Evolutionary conservation across 2,888 invertebrate genomes (phyloP).

Genomic region (Colletes collaris): DNA sequence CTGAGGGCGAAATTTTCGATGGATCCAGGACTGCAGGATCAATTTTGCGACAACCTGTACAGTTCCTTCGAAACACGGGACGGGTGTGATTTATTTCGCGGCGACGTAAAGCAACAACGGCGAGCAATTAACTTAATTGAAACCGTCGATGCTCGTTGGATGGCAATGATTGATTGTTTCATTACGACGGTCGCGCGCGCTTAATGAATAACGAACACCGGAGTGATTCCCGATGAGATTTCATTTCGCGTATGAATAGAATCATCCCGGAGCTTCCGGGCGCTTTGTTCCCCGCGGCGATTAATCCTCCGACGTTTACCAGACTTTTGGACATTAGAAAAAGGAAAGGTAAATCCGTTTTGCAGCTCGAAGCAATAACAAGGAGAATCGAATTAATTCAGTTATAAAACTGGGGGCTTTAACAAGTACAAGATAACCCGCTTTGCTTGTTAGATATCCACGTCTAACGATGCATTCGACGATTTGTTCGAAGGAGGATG

Average conservation of each 20-base stretch:
- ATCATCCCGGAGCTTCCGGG: conserved; percentile 1
- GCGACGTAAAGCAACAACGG: conserved; percentile 9
- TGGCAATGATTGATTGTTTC: conserved; percentile 36
- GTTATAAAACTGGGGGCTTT: no score
- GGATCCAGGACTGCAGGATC: no score
- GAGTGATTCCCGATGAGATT: conserved; percentile 22
- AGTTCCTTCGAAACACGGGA: not conserved
- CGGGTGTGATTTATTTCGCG: conserved; percentile 16
- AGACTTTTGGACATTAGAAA: not conserved
- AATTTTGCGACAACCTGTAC: no score
- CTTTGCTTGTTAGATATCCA: no score
- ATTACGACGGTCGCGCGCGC: conserved; percentile 8
- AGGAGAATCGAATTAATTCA: no score
- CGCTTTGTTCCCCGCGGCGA: conserved; percentile 19
- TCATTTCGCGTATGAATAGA: conserved; percentile 29
- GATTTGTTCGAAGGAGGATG: no score
- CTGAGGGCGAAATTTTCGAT: no score
- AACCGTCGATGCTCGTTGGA: conserved; percentile 23
- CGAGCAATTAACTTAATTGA: conserved; percentile 48
- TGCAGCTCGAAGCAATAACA: no score
- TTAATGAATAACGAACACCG: conserved; percentile 32
- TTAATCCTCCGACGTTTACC: conserved; percentile 15
- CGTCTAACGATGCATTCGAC: no score
- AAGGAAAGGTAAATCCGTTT: no score
- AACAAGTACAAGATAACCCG: no score